phyloP scores from a whole-genome alignment of 2,888 invertebrate species.

The Drosophila monieri region DNA sequence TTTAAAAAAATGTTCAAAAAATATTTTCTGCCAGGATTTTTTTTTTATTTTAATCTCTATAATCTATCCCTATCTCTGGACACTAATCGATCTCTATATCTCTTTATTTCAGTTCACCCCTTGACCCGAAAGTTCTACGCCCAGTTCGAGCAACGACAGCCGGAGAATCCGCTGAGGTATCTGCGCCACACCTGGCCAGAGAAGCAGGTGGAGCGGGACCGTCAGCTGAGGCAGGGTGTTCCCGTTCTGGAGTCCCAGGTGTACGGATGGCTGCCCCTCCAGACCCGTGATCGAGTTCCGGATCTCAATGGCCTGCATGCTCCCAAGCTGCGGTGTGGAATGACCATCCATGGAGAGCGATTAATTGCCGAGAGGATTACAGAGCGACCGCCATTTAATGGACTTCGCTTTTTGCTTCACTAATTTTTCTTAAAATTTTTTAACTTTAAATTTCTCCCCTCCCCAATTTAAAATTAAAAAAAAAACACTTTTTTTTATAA shows the following conservation, averaged over 20 bases:
- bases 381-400: conserved; percentile 78
- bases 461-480: too few species aligned
- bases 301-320: conserved; percentile 74
- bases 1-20: too few species aligned
- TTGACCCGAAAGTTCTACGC: conserved; percentile 80
- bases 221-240: conserved; percentile 37
- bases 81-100: too few species aligned
- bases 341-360: conserved; percentile 81
- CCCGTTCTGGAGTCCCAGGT: conserved; percentile 79
- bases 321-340: conserved; percentile 78
- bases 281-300: conserved; percentile 44
- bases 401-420: conserved; percentile 75
- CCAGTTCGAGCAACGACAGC: conserved; percentile 55
- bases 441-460: neutral
- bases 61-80: too few species aligned
- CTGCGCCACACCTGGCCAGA: conserved; percentile 33
- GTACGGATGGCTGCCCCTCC: conserved; percentile 81
- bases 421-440: conserved; percentile 14
- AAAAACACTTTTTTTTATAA: neutral
- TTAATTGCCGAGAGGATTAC: conserved; percentile 78
- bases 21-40: too few species aligned
- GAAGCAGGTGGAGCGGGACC: conserved; percentile 49
- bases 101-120: conserved; percentile 63
- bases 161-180: conserved; percentile 40
- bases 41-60: too few species aligned